Evolutionary conservation across 2,797 vertebrate species (phyloP), one percentile per base, ranked within the genome.

Genomic region (Apogon hyalosoma): DNA sequence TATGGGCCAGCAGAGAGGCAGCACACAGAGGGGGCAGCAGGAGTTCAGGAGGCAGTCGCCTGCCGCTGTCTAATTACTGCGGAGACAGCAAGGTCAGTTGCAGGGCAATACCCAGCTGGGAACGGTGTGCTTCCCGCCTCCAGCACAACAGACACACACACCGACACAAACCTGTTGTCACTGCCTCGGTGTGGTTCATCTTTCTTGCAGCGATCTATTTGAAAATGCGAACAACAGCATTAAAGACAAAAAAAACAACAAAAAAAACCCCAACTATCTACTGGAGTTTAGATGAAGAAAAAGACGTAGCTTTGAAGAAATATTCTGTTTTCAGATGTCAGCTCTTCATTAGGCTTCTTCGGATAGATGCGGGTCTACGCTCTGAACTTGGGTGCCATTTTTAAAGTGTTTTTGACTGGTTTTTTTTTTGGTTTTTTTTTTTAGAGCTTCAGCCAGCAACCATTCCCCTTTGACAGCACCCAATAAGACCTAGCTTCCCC

Each of bases 101-200:
- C 90, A 86, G 94, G 94, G 92, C 93, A 94, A 93, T 92, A 93
- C 92, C 92, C 94, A 94, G 93, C 93, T 94, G 93, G 94, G 92
- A 94, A 89, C 91, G 78, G 80, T 91, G 91, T 90, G 91, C 88
- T 90, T 89, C 90, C 90, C 87, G 85, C 76, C 69, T 90, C 90
- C 80, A 79, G 70, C 80, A 68, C 79, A 84, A 87, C 80, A 85
- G 79, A 83, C 77, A 88, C 81, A 69, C 69, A 62, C 71, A 62
- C 75, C 41, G 73, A 78, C 78, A 80, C 62, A 87, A 72, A 83
- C 74, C 76, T 84, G 79, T 76, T 81, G 83, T 82, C 70, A 73
- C 61, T 51, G 63, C 55, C 58, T 60, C 48, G 45, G 40, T 68
- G 73, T 57, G 80, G 39, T 75, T 80, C 52, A 69, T 69, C 77